phyloP scores from a whole-genome alignment of 92 coral and sea anemone genomes.

The Bergia puertoricense region DNA sequence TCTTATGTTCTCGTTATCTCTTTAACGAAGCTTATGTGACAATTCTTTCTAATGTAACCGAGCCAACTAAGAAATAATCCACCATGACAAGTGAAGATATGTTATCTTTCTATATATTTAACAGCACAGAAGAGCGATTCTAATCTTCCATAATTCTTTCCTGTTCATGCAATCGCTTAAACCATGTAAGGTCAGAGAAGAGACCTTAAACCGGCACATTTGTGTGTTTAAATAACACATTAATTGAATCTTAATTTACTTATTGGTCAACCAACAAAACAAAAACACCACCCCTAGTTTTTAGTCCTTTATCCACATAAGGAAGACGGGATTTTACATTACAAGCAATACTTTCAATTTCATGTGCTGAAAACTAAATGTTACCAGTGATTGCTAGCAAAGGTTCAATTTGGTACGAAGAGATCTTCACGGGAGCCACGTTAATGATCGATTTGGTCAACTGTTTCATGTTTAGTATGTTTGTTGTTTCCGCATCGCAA shows the following conservation, averaged over 20 bases:
- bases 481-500: background rate
- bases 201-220: background rate
- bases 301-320: background rate
- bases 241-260: background rate
- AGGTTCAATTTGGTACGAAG: background rate
- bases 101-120: background rate
- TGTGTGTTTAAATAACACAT: conserved; percentile 10
- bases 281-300: background rate
- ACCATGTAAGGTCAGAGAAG: background rate
- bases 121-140: background rate
- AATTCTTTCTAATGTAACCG: background rate
- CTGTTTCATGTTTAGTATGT: background rate
- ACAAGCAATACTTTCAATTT: background rate
- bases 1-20: background rate
- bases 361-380: background rate
- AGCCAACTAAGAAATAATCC: background rate
- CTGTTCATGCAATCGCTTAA: conserved; percentile 19
- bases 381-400: background rate
- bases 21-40: background rate
- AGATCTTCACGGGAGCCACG: background rate
- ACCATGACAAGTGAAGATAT: background rate
- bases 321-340: background rate
- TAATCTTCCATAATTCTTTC: conserved; percentile 37
- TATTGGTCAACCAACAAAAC: conserved; percentile 13
- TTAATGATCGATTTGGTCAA: background rate